Conservation (phyloP, 2,113 vertebrate species). For the Ailurus styani region DNA sequence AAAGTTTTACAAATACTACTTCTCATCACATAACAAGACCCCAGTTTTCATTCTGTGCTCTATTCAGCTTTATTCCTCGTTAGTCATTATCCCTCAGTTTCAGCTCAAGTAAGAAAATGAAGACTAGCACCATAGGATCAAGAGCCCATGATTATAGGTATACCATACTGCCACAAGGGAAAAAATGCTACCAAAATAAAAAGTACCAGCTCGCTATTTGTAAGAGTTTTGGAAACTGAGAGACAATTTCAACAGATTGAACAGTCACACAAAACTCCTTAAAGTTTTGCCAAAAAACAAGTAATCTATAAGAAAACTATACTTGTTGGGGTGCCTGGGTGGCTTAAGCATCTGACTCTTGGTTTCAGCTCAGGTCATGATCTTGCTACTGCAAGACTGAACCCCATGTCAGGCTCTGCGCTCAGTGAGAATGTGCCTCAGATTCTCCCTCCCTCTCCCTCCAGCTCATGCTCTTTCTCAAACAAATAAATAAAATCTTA, state of each 20-base stretch:
- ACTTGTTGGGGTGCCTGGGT: not conserved
- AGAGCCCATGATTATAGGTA: not conserved
- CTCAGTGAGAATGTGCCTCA: not conserved
- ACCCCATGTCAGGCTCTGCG: not conserved
- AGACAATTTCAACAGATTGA: not conserved
- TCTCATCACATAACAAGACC: not conserved
- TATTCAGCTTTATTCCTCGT: not conserved
- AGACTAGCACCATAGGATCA: not conserved
- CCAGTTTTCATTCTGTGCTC: not conserved
- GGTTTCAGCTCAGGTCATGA: not conserved
- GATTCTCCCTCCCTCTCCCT: not conserved
- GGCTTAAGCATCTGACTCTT: not conserved
- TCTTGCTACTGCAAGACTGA: not conserved
- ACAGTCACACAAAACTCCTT: not conserved
- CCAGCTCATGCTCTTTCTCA: not conserved
- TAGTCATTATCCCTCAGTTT: not conserved
- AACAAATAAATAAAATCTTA: not conserved
- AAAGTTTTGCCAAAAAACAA: not conserved
- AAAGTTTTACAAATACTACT: not conserved
- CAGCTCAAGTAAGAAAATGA: not conserved
- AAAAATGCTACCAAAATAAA: not conserved
- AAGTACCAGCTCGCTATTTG: not conserved
- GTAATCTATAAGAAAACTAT: not conserved
- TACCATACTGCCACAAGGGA: not conserved
- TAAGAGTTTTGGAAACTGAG: not conserved